A percentile compares a stretch with the other conserved stretches of the same genome.
Conservation (phyloP, 2,797 vertebrate species). For the Sebastes variabilis region DNA sequence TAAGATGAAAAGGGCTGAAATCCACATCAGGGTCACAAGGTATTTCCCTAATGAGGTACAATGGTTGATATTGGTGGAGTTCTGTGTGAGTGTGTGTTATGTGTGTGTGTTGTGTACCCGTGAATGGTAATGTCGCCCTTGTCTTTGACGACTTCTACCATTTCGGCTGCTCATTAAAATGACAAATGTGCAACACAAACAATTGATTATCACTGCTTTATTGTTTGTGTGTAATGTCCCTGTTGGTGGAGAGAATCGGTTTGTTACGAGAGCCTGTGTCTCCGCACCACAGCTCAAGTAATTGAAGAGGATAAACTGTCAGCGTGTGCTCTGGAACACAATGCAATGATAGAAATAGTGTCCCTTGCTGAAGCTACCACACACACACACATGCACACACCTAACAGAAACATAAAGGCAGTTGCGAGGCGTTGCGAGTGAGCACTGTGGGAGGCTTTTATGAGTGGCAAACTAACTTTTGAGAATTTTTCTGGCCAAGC, state of each 20-base stretch:
- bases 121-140: not conserved
- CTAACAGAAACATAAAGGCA: not conserved
- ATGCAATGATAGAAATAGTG: slow-evolving; percentile 6
- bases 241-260: slow-evolving; percentile 19
- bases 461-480: slow-evolving; percentile 30
- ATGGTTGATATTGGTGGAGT: slow-evolving; percentile 3
- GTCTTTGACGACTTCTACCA: slow-evolving; percentile 38
- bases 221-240: slow-evolving; percentile 21
- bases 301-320: slow-evolving; percentile 45
- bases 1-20: slow-evolving; percentile 31
- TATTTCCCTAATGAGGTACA: slow-evolving; percentile 53
- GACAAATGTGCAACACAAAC: slow-evolving; percentile 53
- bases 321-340: not conserved
- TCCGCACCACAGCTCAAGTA: slow-evolving; percentile 12
- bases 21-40: slow-evolving; percentile 42
- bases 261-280: slow-evolving; percentile 2
- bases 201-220: slow-evolving; percentile 47
- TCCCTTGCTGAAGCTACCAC: not conserved
- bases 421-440: not conserved
- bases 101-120: not conserved
- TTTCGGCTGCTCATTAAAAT: slow-evolving; percentile 62
- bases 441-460: slow-evolving; percentile 38
- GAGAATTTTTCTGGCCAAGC: slow-evolving; percentile 16
- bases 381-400: not conserved
- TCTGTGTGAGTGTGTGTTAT: not conserved